Percentiles rank a stretch among this genome's conserved stretches.
Evolutionary conservation across 2,797 vertebrate species (phyloP).

Genomic region (Enteromius unitaeniatus): DNA sequence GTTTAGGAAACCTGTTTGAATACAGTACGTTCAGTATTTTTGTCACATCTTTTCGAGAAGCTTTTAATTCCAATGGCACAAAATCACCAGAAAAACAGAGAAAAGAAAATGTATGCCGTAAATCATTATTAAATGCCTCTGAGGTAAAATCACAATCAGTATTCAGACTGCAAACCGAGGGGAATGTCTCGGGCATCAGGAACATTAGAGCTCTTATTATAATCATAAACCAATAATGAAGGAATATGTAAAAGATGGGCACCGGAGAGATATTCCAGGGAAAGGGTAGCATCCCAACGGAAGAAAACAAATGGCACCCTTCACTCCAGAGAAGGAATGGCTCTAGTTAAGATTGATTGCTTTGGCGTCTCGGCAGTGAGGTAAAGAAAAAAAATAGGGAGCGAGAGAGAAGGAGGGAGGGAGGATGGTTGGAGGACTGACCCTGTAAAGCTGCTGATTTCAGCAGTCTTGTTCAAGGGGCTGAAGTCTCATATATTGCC

Average conservation of each 20-base stretch:
- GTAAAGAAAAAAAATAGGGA: slow-evolving; percentile 59
- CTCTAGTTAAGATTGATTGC: slow-evolving; percentile 74
- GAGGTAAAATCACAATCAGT: slow-evolving; percentile 15
- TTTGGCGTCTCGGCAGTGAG: slow-evolving; percentile 63
- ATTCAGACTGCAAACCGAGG: slow-evolving; percentile 16
- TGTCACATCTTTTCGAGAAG: not conserved
- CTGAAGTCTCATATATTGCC: slow-evolving; percentile 64
- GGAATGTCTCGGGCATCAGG: slow-evolving; percentile 14
- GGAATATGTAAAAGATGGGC: slow-evolving; percentile 59
- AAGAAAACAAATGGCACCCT: slow-evolving; percentile 73
- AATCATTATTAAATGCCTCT: slow-evolving; percentile 35
- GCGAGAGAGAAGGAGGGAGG: slow-evolving; percentile 33
- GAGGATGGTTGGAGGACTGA: slow-evolving; percentile 72
- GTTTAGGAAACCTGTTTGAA: slow-evolving; percentile 8
- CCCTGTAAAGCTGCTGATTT: slow-evolving; percentile 77
- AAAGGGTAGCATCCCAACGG: slow-evolving; percentile 62
- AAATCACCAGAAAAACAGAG: not conserved
- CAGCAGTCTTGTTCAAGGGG: slow-evolving; percentile 70
- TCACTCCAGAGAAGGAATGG: slow-evolving; percentile 67
- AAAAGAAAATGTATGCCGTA: not conserved
- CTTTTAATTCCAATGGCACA: not conserved
- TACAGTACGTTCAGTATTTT: not conserved
- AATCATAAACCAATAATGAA: slow-evolving; percentile 55
- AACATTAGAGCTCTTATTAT: slow-evolving; percentile 55
- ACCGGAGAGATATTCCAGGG: slow-evolving; percentile 39